Base-by-base conservation (phyloP, 2,888 invertebrate species). In the Plagodis dolabraria region DNA sequence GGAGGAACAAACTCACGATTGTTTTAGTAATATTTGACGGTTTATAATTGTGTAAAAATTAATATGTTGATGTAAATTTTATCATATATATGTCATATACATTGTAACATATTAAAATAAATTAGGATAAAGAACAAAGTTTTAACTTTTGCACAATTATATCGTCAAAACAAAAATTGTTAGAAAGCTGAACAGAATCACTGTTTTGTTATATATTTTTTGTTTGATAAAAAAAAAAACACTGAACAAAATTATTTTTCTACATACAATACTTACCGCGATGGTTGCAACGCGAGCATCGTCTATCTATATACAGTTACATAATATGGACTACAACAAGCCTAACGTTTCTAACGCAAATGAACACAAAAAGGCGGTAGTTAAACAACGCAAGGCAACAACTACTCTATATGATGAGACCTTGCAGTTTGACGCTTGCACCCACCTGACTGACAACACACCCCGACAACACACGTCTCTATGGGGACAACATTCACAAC, bases 271-370 rank as follows among this genome's bases (percentile, higher is more conserved):
- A 92, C 91, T 91, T 77, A 90, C 91, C 89, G 70, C 63, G n/a
- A 53, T 60, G 63, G 77, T 71, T 64, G 79, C 75, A 48, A 64
- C 77, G 68, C 74, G 71, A 75, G 71, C 55, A 63, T 69, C 70
- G 72, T 71, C 71, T 72, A 77, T 74, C 82, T 87, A 85, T 82
- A 82, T 85, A 89, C 86, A 88, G 67, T 68, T 55, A 72, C 48
- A 67, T 72, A 44, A 52, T 48, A 80, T 80, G 77, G 80, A 81
- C 89, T 89, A 89, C 91, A 85, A 82, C 86, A 92, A 92, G 92
- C 92, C 92, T 91, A 89, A 83, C 87, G 80, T 73, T 79, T 74
- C 69, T 76, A 76, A 86, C 87, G 91, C 92, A 92, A 91, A 85
- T 80, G 79, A 91, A 90, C 82, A 89, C 86, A 90, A 80, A 79